Evolutionary conservation across 2,888 invertebrate genomes (phyloP).

Genomic region (Eupithecia vulgata): DNA sequence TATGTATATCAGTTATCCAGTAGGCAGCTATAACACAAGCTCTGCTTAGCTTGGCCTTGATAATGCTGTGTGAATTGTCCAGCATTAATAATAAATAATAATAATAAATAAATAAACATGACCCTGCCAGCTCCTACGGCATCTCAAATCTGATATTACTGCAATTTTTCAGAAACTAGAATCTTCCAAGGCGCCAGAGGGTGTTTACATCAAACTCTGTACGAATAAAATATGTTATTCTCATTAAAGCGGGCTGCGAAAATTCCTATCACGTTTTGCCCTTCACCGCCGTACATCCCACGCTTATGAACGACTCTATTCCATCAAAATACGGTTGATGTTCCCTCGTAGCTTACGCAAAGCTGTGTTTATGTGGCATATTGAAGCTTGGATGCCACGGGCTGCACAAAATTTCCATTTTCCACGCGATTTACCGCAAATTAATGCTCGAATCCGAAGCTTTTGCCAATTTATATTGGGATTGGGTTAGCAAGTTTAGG

Average conservation of each 20-base stretch:
- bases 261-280: conserved; percentile 68
- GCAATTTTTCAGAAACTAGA: conserved; percentile 17
- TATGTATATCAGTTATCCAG: too few species aligned
- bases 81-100: too few species aligned
- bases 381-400: conserved; percentile 67
- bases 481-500: conserved; percentile 73
- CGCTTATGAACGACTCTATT: conserved; percentile 43
- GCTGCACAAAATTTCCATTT: conserved; percentile 84
- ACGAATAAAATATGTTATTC: conserved; percentile 54
- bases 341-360: conserved; percentile 38
- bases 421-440: conserved; percentile 82
- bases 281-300: conserved; percentile 48
- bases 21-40: too few species aligned
- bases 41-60: too few species aligned
- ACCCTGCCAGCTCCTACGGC: not conserved
- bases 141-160: not conserved
- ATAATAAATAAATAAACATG: too few species aligned
- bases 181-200: conserved; percentile 36
- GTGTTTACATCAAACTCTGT: conserved; percentile 43
- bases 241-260: conserved; percentile 65
- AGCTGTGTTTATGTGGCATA: conserved; percentile 46
- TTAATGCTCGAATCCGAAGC: conserved; percentile 79
- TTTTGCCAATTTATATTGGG: conserved; percentile 76
- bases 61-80: too few species aligned
- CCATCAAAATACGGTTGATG: conserved; percentile 42